phyloP scores from a whole-genome alignment of 2,113 vertebrate species.

The Lophotis ruficrista region DNA sequence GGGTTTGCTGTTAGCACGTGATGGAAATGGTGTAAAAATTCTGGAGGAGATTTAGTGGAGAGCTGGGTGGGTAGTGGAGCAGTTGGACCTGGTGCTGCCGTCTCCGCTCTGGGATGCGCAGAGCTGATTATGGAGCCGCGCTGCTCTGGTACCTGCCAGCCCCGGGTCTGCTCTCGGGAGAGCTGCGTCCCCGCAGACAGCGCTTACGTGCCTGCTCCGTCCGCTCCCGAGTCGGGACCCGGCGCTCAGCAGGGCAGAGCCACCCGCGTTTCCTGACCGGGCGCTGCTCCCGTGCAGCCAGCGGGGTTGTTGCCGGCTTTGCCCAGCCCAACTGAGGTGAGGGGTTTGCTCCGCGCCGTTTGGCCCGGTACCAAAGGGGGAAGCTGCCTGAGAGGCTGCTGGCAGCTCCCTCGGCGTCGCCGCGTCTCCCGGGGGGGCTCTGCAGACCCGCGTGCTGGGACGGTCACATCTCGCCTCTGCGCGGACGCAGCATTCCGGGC shows the following conservation, averaged over 20 bases:
- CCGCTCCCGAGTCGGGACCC: rapidly evolving
- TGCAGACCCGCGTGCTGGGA: neutral
- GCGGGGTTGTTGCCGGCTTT: neutral
- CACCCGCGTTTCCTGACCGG: rapidly evolving
- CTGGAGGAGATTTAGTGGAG: neutral
- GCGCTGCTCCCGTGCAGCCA: rapidly evolving
- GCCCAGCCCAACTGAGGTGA: too few species aligned
- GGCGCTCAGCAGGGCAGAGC: neutral
- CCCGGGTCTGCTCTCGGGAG: neutral
- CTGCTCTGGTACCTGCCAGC: neutral
- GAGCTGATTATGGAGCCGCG: neutral
- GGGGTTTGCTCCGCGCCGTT: neutral
- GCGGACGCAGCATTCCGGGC: rapidly evolving
- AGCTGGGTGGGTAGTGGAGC: neutral
- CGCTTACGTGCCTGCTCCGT: too few species aligned
- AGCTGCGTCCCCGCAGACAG: rapidly evolving
- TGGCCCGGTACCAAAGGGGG: neutral
- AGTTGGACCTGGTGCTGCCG: neutral
- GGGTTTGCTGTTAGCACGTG: rapidly evolving
- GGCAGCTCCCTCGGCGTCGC: neutral
- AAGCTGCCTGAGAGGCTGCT: too few species aligned
- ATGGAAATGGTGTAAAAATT: rapidly evolving
- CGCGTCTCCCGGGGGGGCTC: neutral
- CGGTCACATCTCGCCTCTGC: neutral
- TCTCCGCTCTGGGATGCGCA: neutral